These are phyloP conservation scores for Phoxinus dragarum DNA, from an alignment of 2,797 vertebrate genomes.

Conservation along the genomic window DNA sequence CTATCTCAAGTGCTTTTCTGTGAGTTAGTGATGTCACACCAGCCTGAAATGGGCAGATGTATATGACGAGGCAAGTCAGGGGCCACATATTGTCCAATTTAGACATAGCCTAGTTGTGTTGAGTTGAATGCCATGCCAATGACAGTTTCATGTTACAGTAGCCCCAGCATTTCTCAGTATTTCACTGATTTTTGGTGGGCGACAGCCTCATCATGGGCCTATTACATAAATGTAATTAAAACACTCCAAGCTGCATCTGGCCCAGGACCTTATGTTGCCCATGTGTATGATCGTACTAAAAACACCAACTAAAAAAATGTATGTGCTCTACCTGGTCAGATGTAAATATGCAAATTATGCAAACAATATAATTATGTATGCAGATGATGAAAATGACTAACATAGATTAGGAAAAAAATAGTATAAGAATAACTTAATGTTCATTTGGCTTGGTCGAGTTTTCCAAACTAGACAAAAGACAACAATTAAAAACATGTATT, in stretches of 20 bases:
- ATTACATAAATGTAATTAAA: not conserved
- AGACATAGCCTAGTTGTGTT: not conserved
- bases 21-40: too few species aligned
- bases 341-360: not conserved
- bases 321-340: not conserved
- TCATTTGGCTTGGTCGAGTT: not conserved
- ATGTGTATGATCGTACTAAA: not conserved
- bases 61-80: too few species aligned
- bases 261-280: not conserved
- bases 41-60: too few species aligned
- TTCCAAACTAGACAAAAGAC: not conserved
- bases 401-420: not conserved
- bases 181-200: not conserved
- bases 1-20: too few species aligned
- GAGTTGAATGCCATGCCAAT: not conserved
- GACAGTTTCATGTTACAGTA: not conserved
- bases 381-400: not conserved
- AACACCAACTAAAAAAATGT: conserved; percentile 8
- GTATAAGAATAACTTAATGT: not conserved
- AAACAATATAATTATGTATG: not conserved
- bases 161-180: not conserved
- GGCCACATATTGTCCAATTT: too few species aligned
- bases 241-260: not conserved
- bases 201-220: not conserved
- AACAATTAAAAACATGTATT: too few species aligned